These are phyloP conservation scores for Ephestia elutella DNA, from an alignment of 1,140 invertebrate species.

Conservation along the genomic window DNA sequence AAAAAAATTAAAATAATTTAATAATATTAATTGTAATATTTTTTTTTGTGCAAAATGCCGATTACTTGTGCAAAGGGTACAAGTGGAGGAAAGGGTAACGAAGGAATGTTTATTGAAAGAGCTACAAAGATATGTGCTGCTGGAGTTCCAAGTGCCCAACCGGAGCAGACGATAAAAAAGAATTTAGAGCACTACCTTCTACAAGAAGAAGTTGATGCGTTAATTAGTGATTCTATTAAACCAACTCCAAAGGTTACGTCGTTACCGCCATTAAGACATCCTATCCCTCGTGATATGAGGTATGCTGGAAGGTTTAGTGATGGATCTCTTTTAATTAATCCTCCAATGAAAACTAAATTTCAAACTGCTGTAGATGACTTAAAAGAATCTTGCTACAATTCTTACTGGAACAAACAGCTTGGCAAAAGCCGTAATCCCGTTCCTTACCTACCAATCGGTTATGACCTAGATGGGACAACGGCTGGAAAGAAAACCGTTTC, in stretches of 20 bases:
- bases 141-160: conserved; percentile 30
- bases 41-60: background rate
- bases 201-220: conserved; percentile 48
- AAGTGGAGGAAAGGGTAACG: conserved; percentile 28
- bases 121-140: conserved; percentile 30
- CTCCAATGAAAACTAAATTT: conserved; percentile 24
- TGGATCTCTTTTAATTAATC: conserved; percentile 28
- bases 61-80: background rate
- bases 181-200: conserved; percentile 40
- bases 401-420: conserved; percentile 58
- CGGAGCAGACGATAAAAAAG: conserved; percentile 23
- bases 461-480: conserved; percentile 37
- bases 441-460: conserved; percentile 50
- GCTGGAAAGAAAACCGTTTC: conserved; percentile 39
- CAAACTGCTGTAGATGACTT: conserved; percentile 54
- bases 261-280: conserved; percentile 29
- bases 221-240: conserved; percentile 48
- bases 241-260: conserved; percentile 21
- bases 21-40: no score
- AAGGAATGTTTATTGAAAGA: conserved; percentile 26
- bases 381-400: conserved; percentile 52
- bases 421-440: conserved; percentile 46
- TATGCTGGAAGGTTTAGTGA: conserved; percentile 17
- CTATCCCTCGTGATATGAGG: conserved; percentile 16
- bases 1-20: conserved; percentile 1